phyloP scores from a whole-genome alignment of 2,797 vertebrate species.

The Nyctalus aviator region DNA sequence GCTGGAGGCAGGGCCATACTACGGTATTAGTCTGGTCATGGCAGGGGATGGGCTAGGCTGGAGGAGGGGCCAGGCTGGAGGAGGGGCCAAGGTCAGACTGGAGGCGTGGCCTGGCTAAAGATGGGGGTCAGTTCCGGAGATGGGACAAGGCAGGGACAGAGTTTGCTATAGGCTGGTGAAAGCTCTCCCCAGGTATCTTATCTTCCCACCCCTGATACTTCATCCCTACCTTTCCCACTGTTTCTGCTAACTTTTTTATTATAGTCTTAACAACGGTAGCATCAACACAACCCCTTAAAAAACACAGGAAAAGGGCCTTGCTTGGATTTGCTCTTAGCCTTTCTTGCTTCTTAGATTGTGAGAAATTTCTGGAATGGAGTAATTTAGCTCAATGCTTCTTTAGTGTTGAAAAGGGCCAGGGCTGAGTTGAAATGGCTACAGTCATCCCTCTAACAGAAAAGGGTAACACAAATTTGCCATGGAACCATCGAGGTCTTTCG shows the following conservation, averaged over 20 bases:
- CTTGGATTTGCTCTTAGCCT: background rate
- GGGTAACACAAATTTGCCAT: background rate
- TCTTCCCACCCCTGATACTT: too few relatives aligned
- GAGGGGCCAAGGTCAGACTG: too few relatives aligned
- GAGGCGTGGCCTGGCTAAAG: too few relatives aligned
- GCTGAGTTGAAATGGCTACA: background rate
- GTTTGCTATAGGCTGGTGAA: background rate
- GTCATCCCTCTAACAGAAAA: background rate
- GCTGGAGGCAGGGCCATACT: background rate
- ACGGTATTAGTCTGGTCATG: background rate
- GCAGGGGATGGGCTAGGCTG: accelerated
- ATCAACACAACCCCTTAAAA: background rate
- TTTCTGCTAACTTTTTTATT: background rate
- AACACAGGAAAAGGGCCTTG: background rate
- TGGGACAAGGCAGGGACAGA: background rate
- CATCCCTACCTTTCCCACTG: background rate
- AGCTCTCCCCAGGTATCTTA: background rate
- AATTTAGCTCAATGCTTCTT: background rate
- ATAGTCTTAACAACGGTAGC: background rate
- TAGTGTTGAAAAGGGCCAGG: background rate
- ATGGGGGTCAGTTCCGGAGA: background rate
- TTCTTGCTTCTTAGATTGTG: background rate
- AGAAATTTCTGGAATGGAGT: background rate
- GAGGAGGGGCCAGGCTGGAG: background rate
- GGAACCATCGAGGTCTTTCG: background rate